Evolutionary conservation across 2,888 invertebrate species (phyloP).

Genomic region (Malthinus seriepunctatus): DNA sequence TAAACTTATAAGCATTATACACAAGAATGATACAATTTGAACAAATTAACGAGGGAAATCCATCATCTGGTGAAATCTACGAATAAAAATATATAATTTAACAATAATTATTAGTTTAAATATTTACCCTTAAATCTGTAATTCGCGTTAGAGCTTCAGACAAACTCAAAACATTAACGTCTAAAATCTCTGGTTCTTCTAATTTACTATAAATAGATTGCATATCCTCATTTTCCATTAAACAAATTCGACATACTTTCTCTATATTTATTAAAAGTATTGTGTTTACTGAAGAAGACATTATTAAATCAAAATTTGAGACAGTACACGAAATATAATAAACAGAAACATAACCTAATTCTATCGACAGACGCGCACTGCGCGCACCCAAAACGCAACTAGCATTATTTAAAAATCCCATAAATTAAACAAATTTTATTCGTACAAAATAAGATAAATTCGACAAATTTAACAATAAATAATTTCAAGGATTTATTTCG

Average conservation of each 20-base stretch:
- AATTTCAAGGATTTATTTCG: too few relatives aligned
- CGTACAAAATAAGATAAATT: too few relatives aligned
- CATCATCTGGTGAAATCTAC: constrained; percentile 29
- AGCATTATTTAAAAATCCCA: too few relatives aligned
- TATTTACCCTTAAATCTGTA: constrained; percentile 33
- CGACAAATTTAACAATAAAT: too few relatives aligned
- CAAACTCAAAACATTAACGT: constrained; percentile 28
- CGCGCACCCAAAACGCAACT: too few relatives aligned
- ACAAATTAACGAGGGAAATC: constrained; percentile 36
- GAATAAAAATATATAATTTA: constrained; percentile 11
- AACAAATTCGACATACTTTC: constrained; percentile 38
- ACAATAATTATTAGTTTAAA: not conserved
- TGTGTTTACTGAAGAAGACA: not conserved
- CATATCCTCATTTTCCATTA: constrained; percentile 33
- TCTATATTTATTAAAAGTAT: constrained; percentile 26
- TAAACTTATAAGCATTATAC: constrained; percentile 37
- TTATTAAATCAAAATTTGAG: too few relatives aligned
- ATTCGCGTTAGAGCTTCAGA: constrained; percentile 34
- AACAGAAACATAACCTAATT: too few relatives aligned
- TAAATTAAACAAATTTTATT: too few relatives aligned
- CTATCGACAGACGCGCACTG: too few relatives aligned
- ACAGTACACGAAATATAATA: too few relatives aligned
- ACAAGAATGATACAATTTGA: constrained; percentile 34
- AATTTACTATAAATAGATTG: constrained; percentile 33
- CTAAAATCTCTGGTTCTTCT: constrained; percentile 31